Evolutionary conservation across 2,888 invertebrate species (phyloP), one percentile per base, ranked within the genome.

Genomic region (Latrodectus elegans): DNA sequence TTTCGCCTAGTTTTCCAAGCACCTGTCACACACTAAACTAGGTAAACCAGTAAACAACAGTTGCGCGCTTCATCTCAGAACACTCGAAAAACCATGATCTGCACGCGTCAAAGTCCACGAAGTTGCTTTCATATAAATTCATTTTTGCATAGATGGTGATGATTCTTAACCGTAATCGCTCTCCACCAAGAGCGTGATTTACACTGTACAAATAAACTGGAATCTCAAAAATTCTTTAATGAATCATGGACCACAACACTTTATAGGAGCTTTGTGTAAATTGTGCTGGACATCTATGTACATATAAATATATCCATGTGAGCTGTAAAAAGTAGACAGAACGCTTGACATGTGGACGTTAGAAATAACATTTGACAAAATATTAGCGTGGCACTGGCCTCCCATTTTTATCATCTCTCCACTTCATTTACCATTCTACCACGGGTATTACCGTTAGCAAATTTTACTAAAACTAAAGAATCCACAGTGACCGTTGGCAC

Each of bases 231-330:
- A n/a, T 60, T 60, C n/a, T 55, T 60, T 6, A 11, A 60, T 60
- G n/a, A 60, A 60, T 60, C n/a, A 60, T 15, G 60, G 60, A 60
- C 60, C 60, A 60, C 60, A 60, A 15, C 60, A 60, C 60, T 60
- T 60, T 15, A 60, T n/a, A 60, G 60, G 60, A 60, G 60, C 60
- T 60, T 60, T 60, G 60, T 60, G n/a, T 60, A 60, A 60, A 60
- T 15, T 60, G 60, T 60, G 60, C 60, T 60, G 60, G 60, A 60
- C n/a, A 60, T 60, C 60, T 60, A 15, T 60, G 60, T 60, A 60
- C 0, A 60, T 60, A 60, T 15, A 12, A 11, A 15, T 60, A 60
- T 38, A 38, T 15, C 10, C 12, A 60, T 15, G 14, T 60, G 60
- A 15, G 60, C 60, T 12, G n/a, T n/a, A 55, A 15, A 55, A 4